Evolutionary conservation across 2,888 invertebrate genomes (phyloP), one percentile per base, ranked within the genome.

Genomic region (Dione juno): DNA sequence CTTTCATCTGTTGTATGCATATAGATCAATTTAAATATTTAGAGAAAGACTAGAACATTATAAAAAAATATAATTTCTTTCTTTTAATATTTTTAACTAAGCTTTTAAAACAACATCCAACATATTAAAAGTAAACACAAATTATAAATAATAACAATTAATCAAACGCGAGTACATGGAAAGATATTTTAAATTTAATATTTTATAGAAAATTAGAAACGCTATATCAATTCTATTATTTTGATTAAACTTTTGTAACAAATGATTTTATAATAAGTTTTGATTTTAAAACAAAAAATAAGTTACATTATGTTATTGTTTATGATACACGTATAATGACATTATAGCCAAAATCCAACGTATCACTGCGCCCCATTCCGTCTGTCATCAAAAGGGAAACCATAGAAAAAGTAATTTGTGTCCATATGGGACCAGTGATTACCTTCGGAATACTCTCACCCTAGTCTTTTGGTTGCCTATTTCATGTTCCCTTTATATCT

Each of bases 361-460:
- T 75, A 76, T 75, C 76, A 72, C 67, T 66, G 69, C 86, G 85
- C 90, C 90, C 90, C 81, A 88, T 87, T 81, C 85, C 80, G 83
- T 84, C 84, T 89, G 91, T 92, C 92, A 90, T 89, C 89, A 86
- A 80, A 59, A 84, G 84, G 86, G 83, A 83, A 65, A 87, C 82
- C 83, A 86, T 84, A 84, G 86, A 85, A 88, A 89, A 92, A 90
- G 90, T 92, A 92, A 93, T 92, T 91, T 90, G 89, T 89, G 88
- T 82, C 92, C 93, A 93, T 93, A 93, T 93, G 93, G 92, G 90
- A 88, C 87, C 87, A 79, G 88, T 90, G 91, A 92, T 92, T 92
- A 90, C 90, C 90, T 89, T 85, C 87, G 83, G 86, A 90, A 87
- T 84, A 87, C 86, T 85, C 80, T 78, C 83, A 84, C 88, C 90